phyloP scores from a whole-genome alignment of 1,140 invertebrate genomes.

The Cylas formicarius region DNA sequence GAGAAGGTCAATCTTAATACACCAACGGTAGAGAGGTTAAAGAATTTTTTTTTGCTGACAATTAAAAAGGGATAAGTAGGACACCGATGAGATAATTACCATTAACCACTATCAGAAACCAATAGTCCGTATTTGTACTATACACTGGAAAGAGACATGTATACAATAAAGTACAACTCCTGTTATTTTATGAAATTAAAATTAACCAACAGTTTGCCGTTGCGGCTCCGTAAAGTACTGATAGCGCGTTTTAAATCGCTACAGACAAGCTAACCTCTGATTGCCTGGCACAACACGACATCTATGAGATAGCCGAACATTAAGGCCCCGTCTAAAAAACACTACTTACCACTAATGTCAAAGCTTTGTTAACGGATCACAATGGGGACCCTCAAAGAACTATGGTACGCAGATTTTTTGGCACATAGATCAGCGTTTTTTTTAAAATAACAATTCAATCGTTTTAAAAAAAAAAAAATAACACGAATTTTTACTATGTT shows the following conservation, averaged over 20 bases:
- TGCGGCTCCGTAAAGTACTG: conserved; percentile 4
- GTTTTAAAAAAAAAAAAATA: conserved; percentile 2
- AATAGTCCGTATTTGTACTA: conserved; percentile 8
- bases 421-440: background rate
- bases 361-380: background rate
- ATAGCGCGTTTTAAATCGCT: conserved; percentile 13
- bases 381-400: no score
- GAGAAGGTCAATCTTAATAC: background rate
- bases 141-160: conserved; percentile 5
- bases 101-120: background rate
- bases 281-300: conserved; percentile 39
- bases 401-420: no score
- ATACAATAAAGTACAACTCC: no score
- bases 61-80: background rate
- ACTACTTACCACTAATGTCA: conserved; percentile 14
- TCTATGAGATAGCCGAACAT: conserved; percentile 35
- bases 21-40: background rate
- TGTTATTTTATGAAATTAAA: conserved; percentile 16
- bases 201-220: conserved; percentile 5
- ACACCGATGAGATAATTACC: background rate
- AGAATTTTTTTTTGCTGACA: background rate
- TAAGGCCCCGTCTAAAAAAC: conserved; percentile 35
- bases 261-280: conserved; percentile 35
- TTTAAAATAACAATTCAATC: background rate
- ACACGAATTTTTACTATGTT: conserved; percentile 4